Evolutionary conservation across 1,140 invertebrate species (phyloP), one percentile per base, ranked within the genome.

Genomic region (Coptotermes formosanus): DNA sequence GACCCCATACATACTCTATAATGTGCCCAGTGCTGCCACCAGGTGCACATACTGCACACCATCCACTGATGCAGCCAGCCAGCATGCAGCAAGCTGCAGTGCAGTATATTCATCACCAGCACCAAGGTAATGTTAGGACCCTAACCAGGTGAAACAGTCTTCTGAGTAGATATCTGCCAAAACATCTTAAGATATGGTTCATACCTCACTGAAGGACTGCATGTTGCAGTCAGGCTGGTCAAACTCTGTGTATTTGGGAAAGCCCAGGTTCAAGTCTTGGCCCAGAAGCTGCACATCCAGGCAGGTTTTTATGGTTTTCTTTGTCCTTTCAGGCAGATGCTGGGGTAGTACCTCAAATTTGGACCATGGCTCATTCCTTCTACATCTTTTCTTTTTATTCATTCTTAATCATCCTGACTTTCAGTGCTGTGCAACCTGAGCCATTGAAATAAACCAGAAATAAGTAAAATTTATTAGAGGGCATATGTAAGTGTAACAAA

Each of bases 91-190:
- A 75, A 30, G 64, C 59, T 38, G 83, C 86, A n/a, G 81, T 86
- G 64, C 86, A 87, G 84, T 87, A 87, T 81, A 87, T 87, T 43
- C 86, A 87, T 52, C 86, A 87, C 32, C 86, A 87, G 43, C 86
- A 69, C 16, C 85, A 85, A 84, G 83, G 83, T 84, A 52, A 84
- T 45, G 48, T 23, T 32, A 44, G 16, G 14, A 43, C n/a, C n/a
- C 38, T 30, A 43, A 82, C 1, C 9, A 11, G 9, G 9, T 48
- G 9, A 48, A 48, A 16, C 45, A 9, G 25, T 81, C n/a, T 19
- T 82, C 30, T 38, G 82, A 30, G 9, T 38, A 25, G 43, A 82
- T 82, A 6, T 82, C 2, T n/a, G 32, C 32, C 32, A 11, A 11
- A n/a, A 32, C 25, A 81, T 23, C 9, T 81, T 81, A 81, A n/a